These are phyloP conservation scores for Synergus gifuensis DNA, from an alignment of 2,888 invertebrate genomes.

Conservation along the genomic window DNA sequence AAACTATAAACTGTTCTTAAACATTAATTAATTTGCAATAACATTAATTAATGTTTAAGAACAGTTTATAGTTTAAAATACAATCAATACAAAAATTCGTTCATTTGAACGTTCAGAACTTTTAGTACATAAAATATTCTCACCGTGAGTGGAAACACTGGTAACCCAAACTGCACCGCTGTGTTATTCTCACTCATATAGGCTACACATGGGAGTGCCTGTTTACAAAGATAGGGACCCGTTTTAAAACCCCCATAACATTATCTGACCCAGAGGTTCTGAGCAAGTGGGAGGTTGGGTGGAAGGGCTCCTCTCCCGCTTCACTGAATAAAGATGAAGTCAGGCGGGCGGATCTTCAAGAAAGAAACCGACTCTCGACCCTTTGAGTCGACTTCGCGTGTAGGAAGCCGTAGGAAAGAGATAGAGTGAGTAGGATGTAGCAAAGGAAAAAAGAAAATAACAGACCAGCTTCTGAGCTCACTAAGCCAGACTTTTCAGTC, in stretches of 20 bases:
- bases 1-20: no score
- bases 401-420: constrained; percentile 25
- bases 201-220: constrained; percentile 2
- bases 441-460: constrained; percentile 32
- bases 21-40: no score
- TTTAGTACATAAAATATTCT: no score
- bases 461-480: constrained; percentile 22
- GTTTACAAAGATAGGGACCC: neutral
- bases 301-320: constrained; percentile 16
- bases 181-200: neutral
- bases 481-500: constrained; percentile 23
- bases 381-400: constrained; percentile 26
- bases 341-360: constrained; percentile 15
- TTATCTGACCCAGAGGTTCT: constrained; percentile 20
- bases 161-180: constrained; percentile 20
- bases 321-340: constrained; percentile 24
- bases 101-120: no score
- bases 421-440: neutral
- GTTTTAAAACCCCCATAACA: constrained; percentile 24
- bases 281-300: constrained; percentile 1
- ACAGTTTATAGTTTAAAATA: no score
- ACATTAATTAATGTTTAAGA: no score
- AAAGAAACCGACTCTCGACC: constrained; percentile 26
- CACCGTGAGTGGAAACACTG: neutral
- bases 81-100: no score